These are phyloP conservation scores for Callipepla californica DNA, from an alignment of 2,113 vertebrate species.

Conservation along the genomic window DNA sequence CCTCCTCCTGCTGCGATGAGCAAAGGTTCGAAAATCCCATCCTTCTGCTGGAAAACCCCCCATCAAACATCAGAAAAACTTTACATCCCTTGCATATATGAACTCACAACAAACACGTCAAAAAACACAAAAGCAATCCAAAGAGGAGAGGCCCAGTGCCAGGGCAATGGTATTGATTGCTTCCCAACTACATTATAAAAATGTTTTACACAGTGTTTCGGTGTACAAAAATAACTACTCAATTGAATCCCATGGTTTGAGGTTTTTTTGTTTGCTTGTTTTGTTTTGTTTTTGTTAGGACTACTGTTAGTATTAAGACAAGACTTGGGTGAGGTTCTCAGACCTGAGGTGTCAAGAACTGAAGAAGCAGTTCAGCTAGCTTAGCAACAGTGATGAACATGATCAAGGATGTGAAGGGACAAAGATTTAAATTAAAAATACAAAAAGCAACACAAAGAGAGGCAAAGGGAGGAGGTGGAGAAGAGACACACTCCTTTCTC, in stretches of 20 bases:
- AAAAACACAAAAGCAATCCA: neutral
- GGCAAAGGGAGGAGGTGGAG: no score
- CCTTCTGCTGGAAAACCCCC: slow-evolving; percentile 79
- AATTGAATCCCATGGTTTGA: neutral
- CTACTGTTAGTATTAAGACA: neutral
- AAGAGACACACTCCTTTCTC: neutral
- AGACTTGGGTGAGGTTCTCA: neutral
- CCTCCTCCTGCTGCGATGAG: slow-evolving; percentile 91
- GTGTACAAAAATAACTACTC: neutral
- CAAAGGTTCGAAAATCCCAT: slow-evolving; percentile 83
- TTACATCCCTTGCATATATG: neutral
- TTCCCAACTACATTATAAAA: neutral
- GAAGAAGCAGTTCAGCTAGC: neutral
- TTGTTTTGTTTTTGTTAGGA: neutral
- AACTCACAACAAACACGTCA: neutral
- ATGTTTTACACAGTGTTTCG: neutral
- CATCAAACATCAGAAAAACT: slow-evolving; percentile 64
- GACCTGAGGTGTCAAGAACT: neutral
- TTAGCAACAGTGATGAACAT: neutral
- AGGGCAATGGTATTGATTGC: neutral
- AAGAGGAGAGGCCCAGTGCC: neutral
- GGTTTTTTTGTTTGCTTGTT: neutral
- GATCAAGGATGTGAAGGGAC: neutral
- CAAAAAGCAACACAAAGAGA: neutral
- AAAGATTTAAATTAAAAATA: neutral